phyloP scores from a whole-genome alignment of 1,140 invertebrate species.

The Charaxes varanes region DNA sequence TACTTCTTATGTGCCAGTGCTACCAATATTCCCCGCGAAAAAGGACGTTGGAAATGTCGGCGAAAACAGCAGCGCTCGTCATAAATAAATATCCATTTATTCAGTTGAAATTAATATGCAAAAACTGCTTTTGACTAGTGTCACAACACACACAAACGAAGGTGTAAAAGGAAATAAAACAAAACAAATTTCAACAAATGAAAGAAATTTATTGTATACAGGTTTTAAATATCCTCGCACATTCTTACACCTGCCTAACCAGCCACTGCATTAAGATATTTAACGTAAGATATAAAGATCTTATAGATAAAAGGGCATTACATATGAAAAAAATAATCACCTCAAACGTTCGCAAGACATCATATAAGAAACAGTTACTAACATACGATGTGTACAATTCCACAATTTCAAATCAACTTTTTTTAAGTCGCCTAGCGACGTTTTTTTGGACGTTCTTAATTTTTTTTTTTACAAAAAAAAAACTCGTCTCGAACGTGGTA shows the following conservation, averaged over 20 bases:
- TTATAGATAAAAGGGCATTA: constrained; percentile 66
- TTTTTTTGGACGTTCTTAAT: constrained; percentile 57
- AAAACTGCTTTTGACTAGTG: no score
- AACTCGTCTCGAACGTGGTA: no score
- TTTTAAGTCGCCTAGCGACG: constrained; percentile 60
- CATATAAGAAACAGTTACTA: constrained; percentile 51
- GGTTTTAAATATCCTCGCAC: constrained; percentile 70
- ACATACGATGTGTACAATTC: constrained; percentile 60
- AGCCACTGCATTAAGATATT: constrained; percentile 60
- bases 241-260: constrained; percentile 66
- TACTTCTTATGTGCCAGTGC: no score
- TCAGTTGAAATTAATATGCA: no score
- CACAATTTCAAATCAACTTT: constrained; percentile 66
- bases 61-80: no score
- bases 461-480: constrained; percentile 50
- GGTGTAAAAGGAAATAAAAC: constrained; percentile 66
- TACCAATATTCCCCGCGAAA: no score
- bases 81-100: no score
- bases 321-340: constrained; percentile 58
- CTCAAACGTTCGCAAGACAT: constrained; percentile 53
- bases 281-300: constrained; percentile 70
- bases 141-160: no score
- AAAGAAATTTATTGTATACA: constrained; percentile 75
- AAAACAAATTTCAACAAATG: constrained; percentile 68
- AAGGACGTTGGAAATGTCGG: no score